Base-by-base conservation (phyloP, 2,113 vertebrate species). In the Ondatra zibethicus region DNA sequence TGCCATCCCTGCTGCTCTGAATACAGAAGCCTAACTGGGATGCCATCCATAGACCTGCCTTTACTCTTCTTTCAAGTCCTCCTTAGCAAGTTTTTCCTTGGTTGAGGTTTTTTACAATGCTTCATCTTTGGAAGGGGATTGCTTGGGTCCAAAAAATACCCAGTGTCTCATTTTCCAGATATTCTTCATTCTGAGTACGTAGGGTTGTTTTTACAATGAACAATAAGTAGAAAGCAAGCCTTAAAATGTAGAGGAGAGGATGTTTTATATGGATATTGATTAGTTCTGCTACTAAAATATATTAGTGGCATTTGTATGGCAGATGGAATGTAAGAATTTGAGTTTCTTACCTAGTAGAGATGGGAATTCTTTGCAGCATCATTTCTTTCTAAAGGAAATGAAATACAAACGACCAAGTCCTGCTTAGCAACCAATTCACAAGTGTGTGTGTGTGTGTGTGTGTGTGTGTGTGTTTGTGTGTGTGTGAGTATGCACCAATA, bases 251-350 rank as follows among this genome's bases (percentile, higher is more conserved):
- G n/a, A 17, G 36, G 14, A 89, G 21, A n/a, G 52, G 29, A 33
- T 52, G 17, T 1, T 8, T 9, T 68, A 9, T 77, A 31, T 58
- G 19, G 16, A 36, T 3, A 13, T 17, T 76, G 29, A 29, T 89
- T 85, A 76, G 33, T 61, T 5, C 11, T 7, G 36, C 14, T 36
- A 12, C 6, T 52, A 4, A 0, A 23, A 84, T 33, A 42, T 63
- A 36, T 27, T 50, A 47, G 7, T 61, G 23, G 23, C 1, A n/a
- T 2, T 0, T 12, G 1, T 29, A 13, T 7, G 72, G 9, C 16
- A 3, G 3, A 10, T 29, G n/a, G 5, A 13, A 7, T 0, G 3
- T 9, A 21, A 68, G 7, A 29, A 33, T 92, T 19, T 87, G 52
- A 70, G 65, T 61, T 82, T 21, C 5, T 39, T 17, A 65, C 65